These are phyloP conservation scores for Chaetodon auriga DNA, from an alignment of 2,113 vertebrate genomes.

Conservation along the genomic window DNA sequence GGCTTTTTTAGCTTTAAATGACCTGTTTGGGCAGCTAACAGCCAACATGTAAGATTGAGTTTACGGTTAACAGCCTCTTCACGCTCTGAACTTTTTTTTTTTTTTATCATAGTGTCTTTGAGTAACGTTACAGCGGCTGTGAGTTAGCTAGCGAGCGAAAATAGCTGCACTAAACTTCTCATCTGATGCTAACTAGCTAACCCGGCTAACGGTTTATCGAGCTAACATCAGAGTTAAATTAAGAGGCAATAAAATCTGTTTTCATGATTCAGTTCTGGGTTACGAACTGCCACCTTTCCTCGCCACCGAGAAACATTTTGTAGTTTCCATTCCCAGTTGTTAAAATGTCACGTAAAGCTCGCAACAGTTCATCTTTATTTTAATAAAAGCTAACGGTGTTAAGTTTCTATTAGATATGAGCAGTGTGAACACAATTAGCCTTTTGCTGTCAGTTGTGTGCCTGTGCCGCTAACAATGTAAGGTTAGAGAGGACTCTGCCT, in stretches of 20 bases:
- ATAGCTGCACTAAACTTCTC: constrained; percentile 32
- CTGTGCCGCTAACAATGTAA: neutral
- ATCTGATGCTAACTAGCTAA: constrained; percentile 7
- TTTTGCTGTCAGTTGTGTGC: neutral
- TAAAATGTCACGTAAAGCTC: constrained; percentile 40
- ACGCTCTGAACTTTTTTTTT: constrained; percentile 32
- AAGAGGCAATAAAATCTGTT: neutral
- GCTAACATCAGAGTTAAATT: neutral
- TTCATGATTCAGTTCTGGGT: neutral
- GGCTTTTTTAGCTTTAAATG: neutral
- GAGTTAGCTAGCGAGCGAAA: constrained; percentile 17
- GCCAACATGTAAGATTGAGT: neutral
- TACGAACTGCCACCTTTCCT: neutral
- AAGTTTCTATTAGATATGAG: neutral
- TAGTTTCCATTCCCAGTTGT: neutral
- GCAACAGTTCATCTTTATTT: neutral
- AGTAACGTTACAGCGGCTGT: neutral
- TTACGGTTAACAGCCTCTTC: neutral
- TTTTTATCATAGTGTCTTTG: neutral
- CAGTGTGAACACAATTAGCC: neutral
- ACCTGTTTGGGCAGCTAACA: rapidly evolving
- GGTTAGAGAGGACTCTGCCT: neutral
- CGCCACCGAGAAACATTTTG: neutral
- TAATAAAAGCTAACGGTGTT: neutral
- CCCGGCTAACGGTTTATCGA: constrained; percentile 4